Evolutionary conservation across 2,113 vertebrate genomes (phyloP), one percentile per base, ranked within the genome.

Genomic region (Ictidomys tridecemlineatus): DNA sequence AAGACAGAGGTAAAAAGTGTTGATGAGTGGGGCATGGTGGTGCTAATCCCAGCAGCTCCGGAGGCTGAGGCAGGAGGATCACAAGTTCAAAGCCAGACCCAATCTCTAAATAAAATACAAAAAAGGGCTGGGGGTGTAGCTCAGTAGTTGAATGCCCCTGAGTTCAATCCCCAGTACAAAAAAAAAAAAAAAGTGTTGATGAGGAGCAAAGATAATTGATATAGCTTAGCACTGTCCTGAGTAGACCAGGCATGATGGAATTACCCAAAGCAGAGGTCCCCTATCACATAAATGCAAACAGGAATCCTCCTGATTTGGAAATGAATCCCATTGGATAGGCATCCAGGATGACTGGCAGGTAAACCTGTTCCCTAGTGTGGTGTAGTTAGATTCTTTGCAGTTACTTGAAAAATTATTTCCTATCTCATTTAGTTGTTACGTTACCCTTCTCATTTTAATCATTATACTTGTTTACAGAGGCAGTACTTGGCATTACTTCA

Each of bases 361-460:
- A 45, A 58, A 42, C 65, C 58, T 80, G 37, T 53, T 88, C 28
- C 76, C 56, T 63, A 11, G 3, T 16, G 3, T 78, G 67, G 6
- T 0, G 2, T 85, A 56, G 32, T 82, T 63, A 70, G 56, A 51
- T 39, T 89, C 32, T 78, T 93, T 51, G 70, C n/a, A 89, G 58
- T 72, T 89, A 87, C 69, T 78, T 79, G 42, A 95, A 79, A 89
- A 72, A 92, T 69, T 30, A 87, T n/a, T 72, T 76, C 48, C 77
- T 83, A 39, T 69, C 28, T 42, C 20, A 51, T n/a, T 74, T 78
- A 79, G n/a, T 63, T 37, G 70, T 8, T 87, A 26, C 79, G 77
- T 45, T 94, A 61, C n/a, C 74, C 17, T 78, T 70, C 34, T 95
- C 10, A 34, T 8, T 58, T 73, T 45, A 39, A 18, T 84, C 61